phyloP scores from a whole-genome alignment of 2,888 invertebrate genomes.

The Andrena chrysosceles region DNA sequence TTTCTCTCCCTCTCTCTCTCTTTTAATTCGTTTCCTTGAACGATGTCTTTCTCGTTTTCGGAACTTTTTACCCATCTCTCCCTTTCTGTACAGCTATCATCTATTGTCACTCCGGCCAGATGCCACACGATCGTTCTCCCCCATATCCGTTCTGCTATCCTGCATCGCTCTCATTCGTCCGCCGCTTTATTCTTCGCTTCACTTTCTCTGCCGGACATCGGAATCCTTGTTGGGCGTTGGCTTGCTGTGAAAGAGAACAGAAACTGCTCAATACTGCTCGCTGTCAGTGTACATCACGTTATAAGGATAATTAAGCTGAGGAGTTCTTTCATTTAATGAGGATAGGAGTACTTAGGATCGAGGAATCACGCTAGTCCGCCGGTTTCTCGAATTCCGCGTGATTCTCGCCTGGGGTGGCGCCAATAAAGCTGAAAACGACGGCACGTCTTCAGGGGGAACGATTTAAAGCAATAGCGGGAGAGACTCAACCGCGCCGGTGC shows the following conservation, averaged over 20 bases:
- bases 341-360: constrained; percentile 1
- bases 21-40: constrained; percentile 23
- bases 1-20: neutral
- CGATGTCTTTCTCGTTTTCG: constrained; percentile 44
- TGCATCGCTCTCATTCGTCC: constrained; percentile 66
- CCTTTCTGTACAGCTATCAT: constrained; percentile 49
- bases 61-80: constrained; percentile 31
- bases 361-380: constrained; percentile 2
- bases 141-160: constrained; percentile 55
- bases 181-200: constrained; percentile 67
- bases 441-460: constrained; percentile 33
- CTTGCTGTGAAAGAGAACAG: constrained; percentile 74
- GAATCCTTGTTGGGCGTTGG: constrained; percentile 84
- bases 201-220: constrained; percentile 83
- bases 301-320: too few species aligned
- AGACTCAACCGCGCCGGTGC: constrained; percentile 37
- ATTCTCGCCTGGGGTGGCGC: constrained; percentile 4
- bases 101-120: constrained; percentile 62
- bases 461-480: constrained; percentile 19
- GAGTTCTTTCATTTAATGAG: neutral
- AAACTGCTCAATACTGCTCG: neutral
- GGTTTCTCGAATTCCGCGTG: constrained; percentile 13
- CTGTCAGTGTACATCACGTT: too few species aligned
- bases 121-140: constrained; percentile 47
- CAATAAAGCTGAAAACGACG: constrained; percentile 37